Conservation (phyloP, 2,888 invertebrate species). For the Choristoneura rosaceana region DNA sequence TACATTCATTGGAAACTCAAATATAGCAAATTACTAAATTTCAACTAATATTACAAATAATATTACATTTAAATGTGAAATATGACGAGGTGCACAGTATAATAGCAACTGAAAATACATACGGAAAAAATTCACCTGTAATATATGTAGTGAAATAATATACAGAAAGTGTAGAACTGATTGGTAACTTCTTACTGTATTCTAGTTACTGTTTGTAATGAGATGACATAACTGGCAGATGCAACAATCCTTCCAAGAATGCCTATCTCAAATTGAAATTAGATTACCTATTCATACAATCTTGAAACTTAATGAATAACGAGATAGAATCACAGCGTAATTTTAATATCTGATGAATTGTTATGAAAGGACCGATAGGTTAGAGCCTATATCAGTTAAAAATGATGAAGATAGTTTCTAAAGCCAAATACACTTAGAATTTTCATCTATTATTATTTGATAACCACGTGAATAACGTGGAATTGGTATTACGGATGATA, state of each 20-base stretch:
- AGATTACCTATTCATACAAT: conserved; percentile 32
- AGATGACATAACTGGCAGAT: conserved; percentile 25
- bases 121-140: too few species aligned
- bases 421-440: background rate
- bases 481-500: background rate
- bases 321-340: conserved; percentile 35
- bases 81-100: too few species aligned
- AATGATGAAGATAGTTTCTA: background rate
- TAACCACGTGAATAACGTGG: background rate
- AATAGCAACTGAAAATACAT: too few species aligned
- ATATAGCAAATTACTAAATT: too few species aligned
- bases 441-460: too few species aligned
- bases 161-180: background rate
- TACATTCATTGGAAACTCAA: too few species aligned
- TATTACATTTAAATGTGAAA: too few species aligned
- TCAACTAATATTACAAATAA: too few species aligned
- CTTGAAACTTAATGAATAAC: conserved; percentile 25
- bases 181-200: background rate
- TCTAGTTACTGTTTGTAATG: background rate
- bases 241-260: conserved; percentile 20
- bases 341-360: conserved; percentile 16
- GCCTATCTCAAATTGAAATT: conserved; percentile 38
- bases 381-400: background rate
- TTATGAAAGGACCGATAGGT: conserved; percentile 32
- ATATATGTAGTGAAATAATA: too few species aligned